phyloP scores from a whole-genome alignment of 2,888 invertebrate species.

The Molanna angustata region DNA sequence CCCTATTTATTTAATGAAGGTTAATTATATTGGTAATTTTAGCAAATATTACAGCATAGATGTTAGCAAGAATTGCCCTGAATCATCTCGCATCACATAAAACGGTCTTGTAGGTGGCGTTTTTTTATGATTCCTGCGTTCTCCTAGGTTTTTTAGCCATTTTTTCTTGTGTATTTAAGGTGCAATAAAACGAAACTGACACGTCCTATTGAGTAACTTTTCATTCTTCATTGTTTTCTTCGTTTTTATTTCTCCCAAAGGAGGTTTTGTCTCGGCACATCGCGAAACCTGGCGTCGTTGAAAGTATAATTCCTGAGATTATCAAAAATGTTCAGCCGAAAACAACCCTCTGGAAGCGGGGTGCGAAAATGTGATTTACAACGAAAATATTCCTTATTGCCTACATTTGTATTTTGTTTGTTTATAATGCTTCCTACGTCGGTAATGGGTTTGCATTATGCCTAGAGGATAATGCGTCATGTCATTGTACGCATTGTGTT shows the following conservation, averaged over 20 bases:
- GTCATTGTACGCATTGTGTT: too few species aligned
- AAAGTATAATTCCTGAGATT: neutral
- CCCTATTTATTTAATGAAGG: too few species aligned
- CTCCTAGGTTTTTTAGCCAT: conserved; percentile 2
- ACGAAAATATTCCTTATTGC: neutral
- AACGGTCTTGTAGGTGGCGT: conserved; percentile 13
- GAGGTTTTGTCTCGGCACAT: conserved; percentile 3
- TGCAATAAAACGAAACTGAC: conserved; percentile 21
- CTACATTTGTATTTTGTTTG: neutral
- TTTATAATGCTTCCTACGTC: too few species aligned
- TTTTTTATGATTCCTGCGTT: conserved; percentile 15
- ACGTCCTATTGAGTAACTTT: conserved; percentile 22
- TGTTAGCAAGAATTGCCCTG: neutral
- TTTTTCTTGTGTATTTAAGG: conserved; percentile 17
- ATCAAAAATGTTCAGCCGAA: neutral
- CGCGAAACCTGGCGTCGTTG: conserved; percentile 11
- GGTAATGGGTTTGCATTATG: too few species aligned
- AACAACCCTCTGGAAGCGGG: neutral
- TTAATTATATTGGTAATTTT: too few species aligned
- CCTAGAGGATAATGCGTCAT: too few species aligned
- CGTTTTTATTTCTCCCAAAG: conserved; percentile 16
- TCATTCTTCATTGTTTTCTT: conserved; percentile 17
- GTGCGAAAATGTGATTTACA: neutral
- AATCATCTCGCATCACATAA: conserved; percentile 15
- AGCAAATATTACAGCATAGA: too few species aligned